Base-by-base conservation (phyloP, 2,797 vertebrate species). In the Platyrinchus mystaceus region DNA sequence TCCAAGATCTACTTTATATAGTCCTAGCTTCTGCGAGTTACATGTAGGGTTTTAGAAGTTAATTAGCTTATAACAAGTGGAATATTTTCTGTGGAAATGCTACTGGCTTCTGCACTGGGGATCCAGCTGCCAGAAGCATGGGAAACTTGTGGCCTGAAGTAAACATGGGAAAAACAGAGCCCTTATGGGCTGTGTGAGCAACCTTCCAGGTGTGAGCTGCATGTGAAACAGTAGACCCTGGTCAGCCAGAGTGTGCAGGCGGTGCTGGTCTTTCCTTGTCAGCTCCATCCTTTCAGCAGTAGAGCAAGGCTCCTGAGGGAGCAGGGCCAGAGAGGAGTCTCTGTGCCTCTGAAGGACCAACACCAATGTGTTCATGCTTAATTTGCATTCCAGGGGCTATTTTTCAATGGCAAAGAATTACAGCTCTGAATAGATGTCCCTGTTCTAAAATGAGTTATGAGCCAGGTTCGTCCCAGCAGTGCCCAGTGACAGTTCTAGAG, bases 81-180 rank as follows among this genome's bases (percentile, higher is more conserved):
- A 78, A 47, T 74, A 47, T 85, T 80, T 94, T 87, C 66, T 89
- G 71, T 85, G 43, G 23, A 78, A 89, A 76, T 75, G 23, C 32
- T 49, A 62, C 58, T 26, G 13, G 41, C 49, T 89, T 94, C 56
- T 55, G 14, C 1, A 1, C 20, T 70, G 67, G n/a, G 43, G 22
- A 53, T 77, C 20, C 58, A 75, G 43, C 41, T 93, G 46, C 67
- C 58, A 74, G 68, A 34, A 89, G 34, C n/a, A 34, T 0, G 5
- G 47, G 90, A 64, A 89, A 50, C 46, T 68, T 18, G 18, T 10
- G 14, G 19, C 37, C 55, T 79, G 50, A 59, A 87, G 22, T 59
- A 80, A 87, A 55, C 1, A 4, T 16, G 23, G 30, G 44, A 70
- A 58, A 75, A 85, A 28, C n/a, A 77, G 62, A 76, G 17, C 18